Percentiles rank a stretch among this genome's conserved stretches.
These are phyloP conservation scores for Eurystomus gularis DNA, from an alignment of 2,113 vertebrate genomes.

Conservation along the genomic window DNA sequence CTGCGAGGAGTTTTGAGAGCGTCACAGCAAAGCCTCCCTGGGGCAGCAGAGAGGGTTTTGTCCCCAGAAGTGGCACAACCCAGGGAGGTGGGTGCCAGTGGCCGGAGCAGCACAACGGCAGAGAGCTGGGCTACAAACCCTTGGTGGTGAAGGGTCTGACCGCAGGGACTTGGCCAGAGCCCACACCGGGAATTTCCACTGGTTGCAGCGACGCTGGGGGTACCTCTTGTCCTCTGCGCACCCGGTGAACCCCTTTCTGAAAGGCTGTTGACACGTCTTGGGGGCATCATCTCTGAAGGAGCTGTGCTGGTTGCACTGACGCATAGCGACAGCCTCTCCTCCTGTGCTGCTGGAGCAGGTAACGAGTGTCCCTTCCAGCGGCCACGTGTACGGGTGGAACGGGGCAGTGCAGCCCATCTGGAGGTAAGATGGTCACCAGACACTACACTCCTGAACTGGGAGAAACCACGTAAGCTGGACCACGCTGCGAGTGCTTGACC, in stretches of 20 bases:
- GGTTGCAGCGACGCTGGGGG: neutral
- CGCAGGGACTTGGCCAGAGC: neutral
- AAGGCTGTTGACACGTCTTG: neutral
- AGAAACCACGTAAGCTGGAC: neutral
- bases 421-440: neutral
- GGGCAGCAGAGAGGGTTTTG: neutral
- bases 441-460: neutral
- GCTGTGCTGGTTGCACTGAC: neutral
- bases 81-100: neutral
- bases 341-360: neutral
- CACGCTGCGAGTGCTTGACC: neutral
- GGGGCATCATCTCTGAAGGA: neutral
- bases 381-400: neutral
- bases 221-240: neutral
- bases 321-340: neutral
- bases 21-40: no score
- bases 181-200: neutral
- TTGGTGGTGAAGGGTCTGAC: neutral
- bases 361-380: neutral
- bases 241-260: neutral
- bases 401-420: neutral
- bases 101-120: neutral
- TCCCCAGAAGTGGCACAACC: neutral
- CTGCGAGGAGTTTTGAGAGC: neutral
- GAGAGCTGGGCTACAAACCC: neutral